These are phyloP conservation scores for Caenorhabditis angaria DNA, from an alignment of 2,888 invertebrate species.

Conservation along the genomic window DNA sequence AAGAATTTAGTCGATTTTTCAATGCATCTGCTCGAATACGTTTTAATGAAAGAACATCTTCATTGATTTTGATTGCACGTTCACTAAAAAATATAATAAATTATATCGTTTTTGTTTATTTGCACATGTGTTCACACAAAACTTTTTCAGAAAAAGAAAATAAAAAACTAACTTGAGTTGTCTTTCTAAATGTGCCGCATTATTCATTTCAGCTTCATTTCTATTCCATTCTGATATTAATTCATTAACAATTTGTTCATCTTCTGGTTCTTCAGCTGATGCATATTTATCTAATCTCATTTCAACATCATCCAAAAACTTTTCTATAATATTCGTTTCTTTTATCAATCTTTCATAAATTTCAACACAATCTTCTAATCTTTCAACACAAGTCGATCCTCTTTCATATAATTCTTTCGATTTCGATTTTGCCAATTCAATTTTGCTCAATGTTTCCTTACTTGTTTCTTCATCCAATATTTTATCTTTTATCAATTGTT, in stretches of 20 bases:
- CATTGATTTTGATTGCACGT: constrained; percentile 39
- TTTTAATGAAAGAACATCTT: constrained; percentile 40
- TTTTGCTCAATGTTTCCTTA: constrained; percentile 22
- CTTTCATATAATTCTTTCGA: constrained; percentile 48
- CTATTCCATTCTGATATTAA: constrained; percentile 58
- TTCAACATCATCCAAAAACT: constrained; percentile 52
- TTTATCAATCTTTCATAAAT: constrained; percentile 35
- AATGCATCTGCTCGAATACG: constrained; percentile 51
- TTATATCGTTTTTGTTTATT: neutral
- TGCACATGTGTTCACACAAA: neutral
- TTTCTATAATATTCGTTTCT: constrained; percentile 40
- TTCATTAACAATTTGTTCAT: constrained; percentile 41
- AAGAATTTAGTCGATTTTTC: constrained; percentile 53
- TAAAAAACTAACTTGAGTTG: constrained; percentile 30
- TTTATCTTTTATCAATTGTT: constrained; percentile 34
- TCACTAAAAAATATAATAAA: constrained; percentile 34
- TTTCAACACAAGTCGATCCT: constrained; percentile 51
- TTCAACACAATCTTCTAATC: constrained; percentile 60
- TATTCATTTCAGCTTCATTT: constrained; percentile 49
- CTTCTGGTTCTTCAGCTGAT: constrained; percentile 30
- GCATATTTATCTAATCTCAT: constrained; percentile 45
- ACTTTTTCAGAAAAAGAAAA: constrained; percentile 5
- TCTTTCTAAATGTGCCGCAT: constrained; percentile 46
- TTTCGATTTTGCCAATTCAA: constrained; percentile 44
- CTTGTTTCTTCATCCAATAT: constrained; percentile 53